Base-by-base conservation (phyloP, 2,113 vertebrate species). In the Catagonus wagneri region DNA sequence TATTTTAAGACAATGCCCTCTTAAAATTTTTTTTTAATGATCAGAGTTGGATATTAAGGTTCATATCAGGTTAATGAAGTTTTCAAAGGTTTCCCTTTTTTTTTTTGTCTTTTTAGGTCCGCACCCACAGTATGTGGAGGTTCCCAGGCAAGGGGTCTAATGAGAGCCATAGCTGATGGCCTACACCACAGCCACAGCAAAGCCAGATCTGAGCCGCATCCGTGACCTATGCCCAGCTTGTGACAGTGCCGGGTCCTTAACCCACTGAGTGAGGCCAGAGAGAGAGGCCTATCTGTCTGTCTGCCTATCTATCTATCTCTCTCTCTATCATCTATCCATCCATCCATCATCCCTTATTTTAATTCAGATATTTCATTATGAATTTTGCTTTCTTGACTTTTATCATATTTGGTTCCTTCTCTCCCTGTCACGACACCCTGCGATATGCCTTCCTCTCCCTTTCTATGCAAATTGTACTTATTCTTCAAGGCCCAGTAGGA, bases 81-180 rank as follows among this genome's bases (percentile, higher is more conserved):
- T 94, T 89, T 92, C n/a, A 81, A 74, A 84, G 2, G 7, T 89
- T 96, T 94, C 8, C 68, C 13, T 96, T 92, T 75, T n/a, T n/a
- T n/a, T n/a, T n/a, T n/a, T n/a, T n/a, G n/a, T n/a, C n/a, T n/a
- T n/a, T n/a, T n/a, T n/a, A n/a, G n/a, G n/a, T n/a, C n/a, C n/a
- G n/a, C n/a, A n/a, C n/a, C n/a, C n/a, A n/a, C n/a, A n/a, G n/a
- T n/a, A n/a, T n/a, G n/a, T n/a, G n/a, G n/a, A n/a, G n/a, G n/a
- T n/a, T n/a, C n/a, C n/a, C n/a, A n/a, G n/a, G n/a, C n/a, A n/a
- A n/a, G n/a, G n/a, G n/a, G n/a, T n/a, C n/a, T n/a, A n/a, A n/a
- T n/a, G n/a, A n/a, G n/a, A n/a, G n/a, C n/a, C n/a, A n/a, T n/a
- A n/a, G n/a, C n/a, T n/a, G n/a, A n/a, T n/a, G n/a, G n/a, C n/a